These are phyloP conservation scores for Seriola dumerili DNA, from an alignment of 2,113 vertebrate genomes.

Conservation along the genomic window DNA sequence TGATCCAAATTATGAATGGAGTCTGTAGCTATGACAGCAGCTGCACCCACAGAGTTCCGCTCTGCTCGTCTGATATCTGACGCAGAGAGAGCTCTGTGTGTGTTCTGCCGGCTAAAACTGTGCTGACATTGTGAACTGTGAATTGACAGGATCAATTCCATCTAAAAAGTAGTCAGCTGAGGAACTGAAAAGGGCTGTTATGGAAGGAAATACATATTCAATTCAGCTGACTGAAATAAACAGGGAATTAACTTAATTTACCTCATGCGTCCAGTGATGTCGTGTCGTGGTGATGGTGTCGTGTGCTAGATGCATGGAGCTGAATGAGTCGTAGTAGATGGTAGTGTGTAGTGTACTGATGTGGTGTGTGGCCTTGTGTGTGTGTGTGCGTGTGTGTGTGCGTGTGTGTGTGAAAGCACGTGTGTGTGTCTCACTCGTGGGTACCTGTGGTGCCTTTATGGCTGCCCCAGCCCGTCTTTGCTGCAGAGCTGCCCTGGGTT, in stretches of 20 bases:
- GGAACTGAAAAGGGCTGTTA: slow-evolving; percentile 49
- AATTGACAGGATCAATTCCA: slow-evolving; percentile 72
- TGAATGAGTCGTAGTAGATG: too few species aligned
- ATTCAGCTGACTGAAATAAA: slow-evolving; percentile 61
- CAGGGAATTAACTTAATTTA: slow-evolving; percentile 32
- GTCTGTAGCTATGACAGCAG: slow-evolving; percentile 79
- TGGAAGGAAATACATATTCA: slow-evolving; percentile 58
- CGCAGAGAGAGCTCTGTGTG: slow-evolving; percentile 77
- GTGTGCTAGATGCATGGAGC: too few species aligned
- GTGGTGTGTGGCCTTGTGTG: slow-evolving; percentile 32
- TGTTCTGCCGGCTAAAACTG: slow-evolving; percentile 68
- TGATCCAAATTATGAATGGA: slow-evolving; percentile 83
- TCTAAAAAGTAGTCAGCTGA: slow-evolving; percentile 74
- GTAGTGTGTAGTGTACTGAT: too few species aligned
- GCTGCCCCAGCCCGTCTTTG: slow-evolving; percentile 53
- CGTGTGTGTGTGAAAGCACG: not conserved
- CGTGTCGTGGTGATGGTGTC: too few species aligned
- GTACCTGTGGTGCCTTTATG: slow-evolving; percentile 75
- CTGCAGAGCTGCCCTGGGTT: slow-evolving; percentile 76
- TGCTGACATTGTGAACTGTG: slow-evolving; percentile 71
- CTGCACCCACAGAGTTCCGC: slow-evolving; percentile 79
- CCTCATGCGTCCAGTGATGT: slow-evolving; percentile 10
- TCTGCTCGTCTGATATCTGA: slow-evolving; percentile 74
- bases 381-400: slow-evolving; percentile 19
- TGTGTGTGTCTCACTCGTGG: slow-evolving; percentile 37